Percentiles rank a stretch among this genome's conserved stretches.
Evolutionary conservation across 2,797 vertebrate genomes (phyloP).

Genomic region (Sebastiscus tertius): DNA sequence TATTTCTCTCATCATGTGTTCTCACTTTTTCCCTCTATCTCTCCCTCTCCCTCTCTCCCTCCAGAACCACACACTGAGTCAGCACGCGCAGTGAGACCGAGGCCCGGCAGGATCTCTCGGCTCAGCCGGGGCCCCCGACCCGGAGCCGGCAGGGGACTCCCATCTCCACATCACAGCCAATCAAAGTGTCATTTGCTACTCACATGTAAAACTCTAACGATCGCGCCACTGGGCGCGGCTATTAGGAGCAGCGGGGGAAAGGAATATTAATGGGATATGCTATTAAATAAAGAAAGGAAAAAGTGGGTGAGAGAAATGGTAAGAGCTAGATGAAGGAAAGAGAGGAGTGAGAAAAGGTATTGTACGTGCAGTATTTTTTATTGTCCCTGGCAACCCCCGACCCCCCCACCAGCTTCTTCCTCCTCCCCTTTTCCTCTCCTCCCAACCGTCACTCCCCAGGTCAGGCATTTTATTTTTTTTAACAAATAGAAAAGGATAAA

Average conservation of each 20-base stretch:
- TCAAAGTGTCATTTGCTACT: conserved; percentile 99
- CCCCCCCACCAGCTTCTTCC: conserved; percentile 28
- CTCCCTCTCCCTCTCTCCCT: conserved; percentile 87
- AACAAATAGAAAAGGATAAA: conserved; percentile 74
- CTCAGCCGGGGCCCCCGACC: conserved; percentile 95
- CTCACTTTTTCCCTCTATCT: conserved; percentile 86
- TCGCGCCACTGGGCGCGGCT: conserved; percentile 99
- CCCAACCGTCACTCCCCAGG: conserved; percentile 57
- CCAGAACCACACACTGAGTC: conserved; percentile 99
- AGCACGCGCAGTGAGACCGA: conserved; percentile 98
- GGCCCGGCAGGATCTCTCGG: conserved; percentile 94
- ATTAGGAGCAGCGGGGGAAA: conserved; percentile 99
- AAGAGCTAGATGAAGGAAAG: conserved; percentile 71
- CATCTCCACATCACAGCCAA: conserved; percentile 99
- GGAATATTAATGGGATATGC: conserved; percentile 99
- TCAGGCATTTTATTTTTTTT: conserved; percentile 88
- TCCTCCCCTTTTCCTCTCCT: conserved; percentile 24
- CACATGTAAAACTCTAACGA: conserved; percentile 99
- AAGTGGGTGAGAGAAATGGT: conserved; percentile 67
- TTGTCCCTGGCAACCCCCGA: conserved; percentile 89
- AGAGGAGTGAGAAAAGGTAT: conserved; percentile 88
- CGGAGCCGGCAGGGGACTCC: conserved; percentile 95
- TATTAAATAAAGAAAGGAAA: conserved; percentile 88
- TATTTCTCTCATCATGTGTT: conserved; percentile 98
- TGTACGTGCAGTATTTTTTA: conserved; percentile 99